Base-by-base conservation (phyloP, 2,797 vertebrate species). In the Falco berigora region DNA sequence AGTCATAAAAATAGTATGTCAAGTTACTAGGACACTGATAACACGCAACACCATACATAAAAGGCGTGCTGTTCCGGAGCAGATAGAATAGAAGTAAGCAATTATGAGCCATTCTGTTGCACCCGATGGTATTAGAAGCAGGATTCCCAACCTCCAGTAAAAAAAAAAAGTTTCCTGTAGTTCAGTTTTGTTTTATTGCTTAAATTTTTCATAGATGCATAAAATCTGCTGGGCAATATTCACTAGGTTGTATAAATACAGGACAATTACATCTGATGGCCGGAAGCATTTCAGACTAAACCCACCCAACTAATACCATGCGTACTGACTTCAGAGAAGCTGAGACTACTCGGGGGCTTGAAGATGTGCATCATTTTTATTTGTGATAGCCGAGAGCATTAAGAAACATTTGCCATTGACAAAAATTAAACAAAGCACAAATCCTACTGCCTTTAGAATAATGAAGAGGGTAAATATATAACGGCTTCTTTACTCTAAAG, bases 391-490 rank as follows among this genome's bases (percentile, higher is more conserved):
- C 34, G 64, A 62, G 19, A 66, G 50, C 50, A 36, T 2, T 68
- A 32, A 44, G 56, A 64, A 79, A 61, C 11, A 19, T 14, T 13
- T 0, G 4, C 0, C 0, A 6, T 53, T 42, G 40, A 42, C 40
- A 42, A 42, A 42, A 42, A 42, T 42, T 15, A 76, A 82, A 50
- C 32, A 64, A 62, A 86, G 34, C 56, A 69, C 1, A 6, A 66
- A 69, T 5, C 7, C 59, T 62, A 16, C 7, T 56, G 79, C 42
- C 52, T 72, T 86, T 30, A 69, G 18, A 61, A 7, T 56, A 66
- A 36, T 0, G 0, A 2, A 16, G 20, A 47, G 21, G 23, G 42
- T 44, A 73, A 83, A 44, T 8, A 72, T 4, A 16, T 10, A 15
- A 67, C 27, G 13, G 63, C 2, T 38, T 47, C 13, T 46, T 59